These are phyloP conservation scores for Crenichthys baileyi DNA, from an alignment of 2,797 vertebrate species.

Conservation along the genomic window DNA sequence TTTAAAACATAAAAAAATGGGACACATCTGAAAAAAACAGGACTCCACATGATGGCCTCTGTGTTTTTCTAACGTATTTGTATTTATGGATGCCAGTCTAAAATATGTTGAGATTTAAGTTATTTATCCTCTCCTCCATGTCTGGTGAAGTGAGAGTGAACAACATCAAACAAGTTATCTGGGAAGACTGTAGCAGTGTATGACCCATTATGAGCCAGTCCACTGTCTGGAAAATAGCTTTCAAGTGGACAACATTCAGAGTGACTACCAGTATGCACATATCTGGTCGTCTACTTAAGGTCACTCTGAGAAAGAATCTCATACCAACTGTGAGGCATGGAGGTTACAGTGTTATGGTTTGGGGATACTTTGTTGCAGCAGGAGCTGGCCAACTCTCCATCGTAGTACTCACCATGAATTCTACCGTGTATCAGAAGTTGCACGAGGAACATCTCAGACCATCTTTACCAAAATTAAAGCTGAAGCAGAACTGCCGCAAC, in stretches of 20 bases:
- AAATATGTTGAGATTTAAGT: background rate
- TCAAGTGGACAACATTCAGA: background rate
- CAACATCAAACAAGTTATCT: background rate
- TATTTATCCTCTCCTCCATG: background rate
- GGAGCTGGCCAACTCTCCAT: too few species aligned
- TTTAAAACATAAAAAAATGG: background rate
- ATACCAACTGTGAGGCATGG: too few species aligned
- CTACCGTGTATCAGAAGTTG: too few species aligned
- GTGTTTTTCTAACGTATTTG: background rate
- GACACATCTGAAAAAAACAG: background rate
- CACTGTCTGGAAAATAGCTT: background rate
- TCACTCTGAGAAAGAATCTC: too few species aligned
- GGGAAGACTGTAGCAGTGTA: background rate
- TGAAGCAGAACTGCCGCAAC: too few species aligned
- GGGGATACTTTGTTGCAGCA: too few species aligned
- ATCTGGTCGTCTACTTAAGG: too few species aligned
- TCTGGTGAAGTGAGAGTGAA: background rate
- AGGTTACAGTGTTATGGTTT: too few species aligned
- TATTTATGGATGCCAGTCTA: background rate
- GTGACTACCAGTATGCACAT: too few species aligned
- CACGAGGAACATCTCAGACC: too few species aligned
- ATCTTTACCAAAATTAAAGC: too few species aligned
- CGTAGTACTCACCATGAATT: too few species aligned
- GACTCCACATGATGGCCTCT: background rate
- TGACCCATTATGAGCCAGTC: background rate